A percentile compares a stretch with the other conserved stretches of the same genome.
phyloP scores from a whole-genome alignment of 1,140 invertebrate species.

The Drosophila rhopaloa region DNA sequence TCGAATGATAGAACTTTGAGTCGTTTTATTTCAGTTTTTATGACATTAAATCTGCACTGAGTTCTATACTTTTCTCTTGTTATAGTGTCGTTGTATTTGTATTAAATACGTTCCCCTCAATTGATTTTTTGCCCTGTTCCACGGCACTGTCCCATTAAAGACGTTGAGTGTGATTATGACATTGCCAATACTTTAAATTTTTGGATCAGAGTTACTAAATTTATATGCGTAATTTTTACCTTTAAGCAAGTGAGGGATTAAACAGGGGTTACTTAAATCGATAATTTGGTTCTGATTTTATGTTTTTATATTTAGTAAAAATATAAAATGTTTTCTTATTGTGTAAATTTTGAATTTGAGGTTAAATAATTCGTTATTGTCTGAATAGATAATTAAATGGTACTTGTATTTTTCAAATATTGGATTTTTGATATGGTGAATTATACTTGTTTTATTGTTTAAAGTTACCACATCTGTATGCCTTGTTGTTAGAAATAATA shows the following conservation, averaged over 20 bases:
- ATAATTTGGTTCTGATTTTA: background rate
- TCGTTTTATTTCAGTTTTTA: background rate
- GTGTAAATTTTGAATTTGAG: background rate
- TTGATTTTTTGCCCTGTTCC: background rate
- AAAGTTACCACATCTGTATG: background rate
- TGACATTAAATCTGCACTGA: too few species aligned
- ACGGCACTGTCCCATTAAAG: background rate
- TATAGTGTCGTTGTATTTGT: background rate
- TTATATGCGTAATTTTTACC: background rate
- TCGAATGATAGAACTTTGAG: background rate
- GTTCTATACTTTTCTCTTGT: too few species aligned
- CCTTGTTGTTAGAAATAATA: too few species aligned
- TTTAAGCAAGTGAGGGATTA: background rate
- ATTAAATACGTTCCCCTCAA: background rate
- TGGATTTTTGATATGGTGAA: background rate
- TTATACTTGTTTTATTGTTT: background rate
- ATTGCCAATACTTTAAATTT: background rate
- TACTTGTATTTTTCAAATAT: background rate
- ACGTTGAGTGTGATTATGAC: background rate
- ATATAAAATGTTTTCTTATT: too few species aligned
- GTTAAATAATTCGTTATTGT: background rate
- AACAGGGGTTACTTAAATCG: slow-evolving; percentile 1
- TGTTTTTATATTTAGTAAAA: too few species aligned
- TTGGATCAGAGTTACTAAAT: background rate
- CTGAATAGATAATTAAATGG: background rate